Percentiles rank a stretch among this genome's conserved stretches.
phyloP scores from a whole-genome alignment of 2,888 invertebrate genomes.

The Laspeyria flexula region DNA sequence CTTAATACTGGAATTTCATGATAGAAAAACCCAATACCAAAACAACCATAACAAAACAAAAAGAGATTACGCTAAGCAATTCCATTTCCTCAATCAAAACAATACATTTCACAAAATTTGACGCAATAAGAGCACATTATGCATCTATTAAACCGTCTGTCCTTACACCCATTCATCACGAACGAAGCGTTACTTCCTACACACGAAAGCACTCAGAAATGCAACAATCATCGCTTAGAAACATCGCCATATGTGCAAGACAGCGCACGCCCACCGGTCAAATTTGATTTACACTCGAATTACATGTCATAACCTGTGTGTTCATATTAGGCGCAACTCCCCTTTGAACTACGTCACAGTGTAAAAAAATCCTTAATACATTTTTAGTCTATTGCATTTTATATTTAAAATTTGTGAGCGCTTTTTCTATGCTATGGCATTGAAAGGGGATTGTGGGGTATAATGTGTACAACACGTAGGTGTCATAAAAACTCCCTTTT shows the following conservation, averaged over 20 bases:
- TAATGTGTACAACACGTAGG: conserved; percentile 54
- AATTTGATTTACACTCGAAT: conserved; percentile 86
- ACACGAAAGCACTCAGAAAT: conserved; percentile 77
- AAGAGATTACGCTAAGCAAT: background rate
- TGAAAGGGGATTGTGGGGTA: conserved; percentile 37
- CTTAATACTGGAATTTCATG: too few relatives aligned
- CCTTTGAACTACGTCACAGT: conserved; percentile 47
- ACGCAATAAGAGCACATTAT: conserved; percentile 35
- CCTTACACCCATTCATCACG: conserved; percentile 72
- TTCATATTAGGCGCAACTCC: conserved; percentile 54
- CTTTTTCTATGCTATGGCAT: conserved; percentile 49
- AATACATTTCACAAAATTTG: conserved; percentile 19
- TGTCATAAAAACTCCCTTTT: conserved; percentile 73
- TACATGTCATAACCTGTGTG: conserved; percentile 81
- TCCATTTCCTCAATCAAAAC: conserved; percentile 4
- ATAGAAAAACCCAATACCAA: too few relatives aligned
- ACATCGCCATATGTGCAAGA: conserved; percentile 82
- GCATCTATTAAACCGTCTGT: conserved; percentile 43
- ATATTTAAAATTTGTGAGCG: background rate
- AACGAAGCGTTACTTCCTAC: conserved; percentile 67
- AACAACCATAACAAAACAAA: too few relatives aligned
- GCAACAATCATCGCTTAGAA: conserved; percentile 71
- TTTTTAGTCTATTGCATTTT: conserved; percentile 9
- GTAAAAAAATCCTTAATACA: conserved; percentile 27
- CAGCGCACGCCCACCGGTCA: conserved; percentile 82